Evolutionary conservation across 2,888 invertebrate species (phyloP).

Genomic region (Drosophila anomalata): DNA sequence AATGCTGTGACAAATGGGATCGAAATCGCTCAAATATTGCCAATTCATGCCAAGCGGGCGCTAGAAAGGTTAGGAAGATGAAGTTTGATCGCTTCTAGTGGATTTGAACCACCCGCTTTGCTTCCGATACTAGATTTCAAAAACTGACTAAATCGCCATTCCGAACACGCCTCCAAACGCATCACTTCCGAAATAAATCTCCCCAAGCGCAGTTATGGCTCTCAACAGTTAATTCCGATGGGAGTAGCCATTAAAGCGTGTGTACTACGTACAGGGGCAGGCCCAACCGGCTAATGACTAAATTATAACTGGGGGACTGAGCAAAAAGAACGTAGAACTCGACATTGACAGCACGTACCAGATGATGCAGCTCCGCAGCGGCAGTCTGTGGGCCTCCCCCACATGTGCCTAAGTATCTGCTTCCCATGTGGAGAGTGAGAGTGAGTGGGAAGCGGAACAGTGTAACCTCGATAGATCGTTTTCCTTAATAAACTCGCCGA

Average conservation of each 20-base stretch:
- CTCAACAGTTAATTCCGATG: slow-evolving; percentile 13
- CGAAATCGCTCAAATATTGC: slow-evolving; percentile 11
- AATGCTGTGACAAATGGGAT: slow-evolving; percentile 53
- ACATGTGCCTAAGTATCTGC: neutral
- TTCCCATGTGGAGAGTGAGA: neutral
- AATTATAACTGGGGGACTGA: slow-evolving; percentile 22
- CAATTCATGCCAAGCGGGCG: slow-evolving; percentile 5
- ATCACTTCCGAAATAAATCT: slow-evolving; percentile 6
- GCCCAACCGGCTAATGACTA: slow-evolving; percentile 34
- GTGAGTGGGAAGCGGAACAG: slow-evolving; percentile 12
- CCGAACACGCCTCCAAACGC: neutral
- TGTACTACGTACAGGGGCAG: neutral
- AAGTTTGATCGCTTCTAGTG: too few species aligned
- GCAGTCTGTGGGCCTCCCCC: neutral
- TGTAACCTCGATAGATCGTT: slow-evolving; percentile 30
- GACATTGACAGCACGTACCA: slow-evolving; percentile 2
- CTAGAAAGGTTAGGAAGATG: neutral
- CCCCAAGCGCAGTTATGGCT: slow-evolving; percentile 17
- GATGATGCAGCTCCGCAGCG: slow-evolving; percentile 1
- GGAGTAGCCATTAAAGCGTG: slow-evolving; percentile 34
- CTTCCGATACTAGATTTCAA: neutral
- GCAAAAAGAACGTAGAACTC: neutral
- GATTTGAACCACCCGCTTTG: neutral
- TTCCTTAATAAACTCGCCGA: slow-evolving; percentile 65
- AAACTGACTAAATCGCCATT: neutral